Base-by-base conservation (phyloP, 2,113 vertebrate genomes). In the Passer domesticus region DNA sequence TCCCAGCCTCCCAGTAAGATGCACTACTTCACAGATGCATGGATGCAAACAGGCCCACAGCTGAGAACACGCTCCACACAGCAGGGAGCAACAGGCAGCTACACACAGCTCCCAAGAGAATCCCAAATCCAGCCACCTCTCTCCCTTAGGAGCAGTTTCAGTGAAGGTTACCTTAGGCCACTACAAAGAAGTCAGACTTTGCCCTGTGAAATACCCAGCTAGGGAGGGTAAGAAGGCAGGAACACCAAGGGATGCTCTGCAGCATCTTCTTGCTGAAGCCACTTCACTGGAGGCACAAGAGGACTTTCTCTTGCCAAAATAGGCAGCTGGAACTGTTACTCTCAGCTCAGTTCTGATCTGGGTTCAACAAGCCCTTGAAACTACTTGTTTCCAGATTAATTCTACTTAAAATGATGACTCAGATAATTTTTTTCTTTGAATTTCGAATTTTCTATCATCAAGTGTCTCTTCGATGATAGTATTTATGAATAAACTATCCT, bases 231-330 rank as follows among this genome's bases (percentile, higher is more conserved):
- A 82, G 39, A 27, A 78, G 52, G 49, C 8, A 17, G 11, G 30
- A 49, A 14, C n/a, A 86, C 21, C 2, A 2, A 0, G 0, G 28
- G 37, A 67, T 63, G 60, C 22, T 78, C 64, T 58, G 59, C 37
- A 83, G 64, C 31, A 73, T 11, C 30, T 83, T 72, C 67, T 49
- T 24, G 39, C 62, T 25, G 21, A 55, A 13, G 21, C 39, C 5
- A 12, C 5, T 31, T 77, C 0, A 0, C 21, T 12, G 24, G 6
- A 19, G 19, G 6, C 63, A 66, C 1, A 17, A 53, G 7, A 60
- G 37, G 8, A 33, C 18, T 58, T 68, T 7, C 4, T 37, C 67
- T 14, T 58, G 30, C n/a, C 68, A 55, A 24, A 41, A 58, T 0
- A 1, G 11, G 37, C 33, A 83, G 39, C 46, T 63, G 39, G 22